phyloP scores from a whole-genome alignment of 2,797 vertebrate species.

The Pampus argenteus region DNA sequence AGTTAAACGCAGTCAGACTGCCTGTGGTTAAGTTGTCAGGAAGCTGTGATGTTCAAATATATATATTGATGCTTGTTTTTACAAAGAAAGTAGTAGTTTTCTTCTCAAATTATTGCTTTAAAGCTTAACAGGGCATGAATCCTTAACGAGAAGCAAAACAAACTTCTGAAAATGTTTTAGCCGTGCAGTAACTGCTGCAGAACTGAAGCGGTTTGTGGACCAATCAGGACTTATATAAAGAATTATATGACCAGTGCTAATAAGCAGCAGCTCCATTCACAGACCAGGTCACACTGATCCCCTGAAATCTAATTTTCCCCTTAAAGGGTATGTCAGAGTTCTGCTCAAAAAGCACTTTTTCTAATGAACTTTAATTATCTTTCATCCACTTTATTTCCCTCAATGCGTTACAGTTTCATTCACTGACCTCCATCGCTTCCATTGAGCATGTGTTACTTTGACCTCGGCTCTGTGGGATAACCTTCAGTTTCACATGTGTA shows the following conservation, averaged over 20 bases:
- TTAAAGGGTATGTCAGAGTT: conserved; percentile 55
- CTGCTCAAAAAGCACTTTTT: conserved; percentile 67
- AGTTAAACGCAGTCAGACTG: background rate
- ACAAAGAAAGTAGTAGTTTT: conserved; percentile 29
- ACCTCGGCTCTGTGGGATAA: conserved; percentile 53
- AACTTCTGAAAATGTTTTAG: conserved; percentile 35
- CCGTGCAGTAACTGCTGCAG: conserved; percentile 32
- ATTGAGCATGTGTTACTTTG: conserved; percentile 55
- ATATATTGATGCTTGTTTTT: conserved; percentile 12
- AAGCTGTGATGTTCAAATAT: conserved; percentile 7
- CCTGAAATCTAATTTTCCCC: conserved; percentile 61
- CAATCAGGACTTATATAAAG: conserved; percentile 8
- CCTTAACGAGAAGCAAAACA: conserved; percentile 40
- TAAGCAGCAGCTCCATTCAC: conserved; percentile 41
- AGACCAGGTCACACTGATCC: conserved; percentile 49
- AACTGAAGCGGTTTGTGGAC: conserved; percentile 14
- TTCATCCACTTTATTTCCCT: conserved; percentile 54
- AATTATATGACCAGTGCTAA: conserved; percentile 2
- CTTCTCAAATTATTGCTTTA: conserved; percentile 13
- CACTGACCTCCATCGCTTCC: conserved; percentile 44
- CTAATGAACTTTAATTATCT: conserved; percentile 74
- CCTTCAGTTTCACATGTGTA: conserved; percentile 57
- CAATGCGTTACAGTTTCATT: conserved; percentile 55
- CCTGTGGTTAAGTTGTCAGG: conserved; percentile 29
- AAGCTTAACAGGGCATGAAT: conserved; percentile 23